Conservation (phyloP, 2,113 vertebrate species). For the Nerophis lumbriciformis region DNA sequence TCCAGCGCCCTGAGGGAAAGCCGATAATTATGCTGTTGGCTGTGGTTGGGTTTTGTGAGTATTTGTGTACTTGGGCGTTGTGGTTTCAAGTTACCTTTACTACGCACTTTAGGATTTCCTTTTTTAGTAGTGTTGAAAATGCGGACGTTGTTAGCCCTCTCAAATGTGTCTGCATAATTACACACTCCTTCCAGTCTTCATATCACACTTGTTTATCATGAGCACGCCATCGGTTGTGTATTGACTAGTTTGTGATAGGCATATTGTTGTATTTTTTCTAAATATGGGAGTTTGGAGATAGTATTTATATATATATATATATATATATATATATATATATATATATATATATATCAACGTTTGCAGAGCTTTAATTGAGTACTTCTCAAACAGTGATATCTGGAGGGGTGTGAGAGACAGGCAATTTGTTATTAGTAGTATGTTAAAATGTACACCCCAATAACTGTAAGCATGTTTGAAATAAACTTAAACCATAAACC, state of each 20-base stretch:
- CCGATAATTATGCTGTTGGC: slow-evolving; percentile 75
- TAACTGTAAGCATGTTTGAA: too few species aligned
- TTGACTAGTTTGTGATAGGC: slow-evolving; percentile 14
- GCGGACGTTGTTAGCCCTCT: slow-evolving; percentile 57
- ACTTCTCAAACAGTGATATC: too few species aligned
- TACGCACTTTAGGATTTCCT: slow-evolving; percentile 53
- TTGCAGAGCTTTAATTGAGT: too few species aligned
- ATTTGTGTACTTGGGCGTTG: slow-evolving; percentile 26
- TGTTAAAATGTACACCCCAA: fast-evolving
- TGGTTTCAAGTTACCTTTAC: slow-evolving; percentile 30
- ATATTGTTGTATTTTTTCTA: background rate
- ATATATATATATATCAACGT: too few species aligned
- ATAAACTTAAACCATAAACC: too few species aligned
- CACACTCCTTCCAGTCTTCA: slow-evolving; percentile 46
- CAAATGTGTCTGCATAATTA: slow-evolving; percentile 63
- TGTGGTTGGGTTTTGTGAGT: slow-evolving; percentile 55
- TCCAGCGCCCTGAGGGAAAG: slow-evolving; percentile 66
- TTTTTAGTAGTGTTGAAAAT: slow-evolving; percentile 57
- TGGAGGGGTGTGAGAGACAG: too few species aligned
- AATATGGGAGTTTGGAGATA: background rate
- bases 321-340: too few species aligned
- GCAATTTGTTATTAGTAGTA: too few species aligned
- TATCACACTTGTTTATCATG: slow-evolving; percentile 46
- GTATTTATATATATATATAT: too few species aligned
- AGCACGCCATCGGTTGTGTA: slow-evolving; percentile 13